Percentiles rank a stretch among this genome's conserved stretches.
These are phyloP conservation scores for Caradrina kadenii DNA, from an alignment of 2,888 invertebrate genomes.

Conservation along the genomic window DNA sequence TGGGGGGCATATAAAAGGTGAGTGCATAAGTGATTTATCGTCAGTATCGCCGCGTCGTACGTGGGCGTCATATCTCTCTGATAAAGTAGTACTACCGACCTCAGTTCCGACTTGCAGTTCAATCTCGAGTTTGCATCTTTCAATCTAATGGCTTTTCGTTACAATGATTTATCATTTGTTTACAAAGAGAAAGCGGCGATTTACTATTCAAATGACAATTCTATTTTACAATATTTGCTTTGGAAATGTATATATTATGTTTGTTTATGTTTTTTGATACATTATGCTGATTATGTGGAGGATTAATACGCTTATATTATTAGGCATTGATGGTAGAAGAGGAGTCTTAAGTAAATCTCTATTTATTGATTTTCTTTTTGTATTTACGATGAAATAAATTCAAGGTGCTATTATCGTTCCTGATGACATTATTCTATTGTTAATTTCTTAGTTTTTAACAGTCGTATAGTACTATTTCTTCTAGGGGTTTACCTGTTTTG, in stretches of 20 bases:
- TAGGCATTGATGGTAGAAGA: background rate
- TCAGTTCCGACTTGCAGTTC: conserved; percentile 68
- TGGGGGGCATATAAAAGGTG: conserved; percentile 67
- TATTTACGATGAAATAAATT: background rate
- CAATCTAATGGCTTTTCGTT: conserved; percentile 76
- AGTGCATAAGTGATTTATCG: conserved; percentile 71
- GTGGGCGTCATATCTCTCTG: conserved; percentile 72
- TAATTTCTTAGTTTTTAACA: too few species aligned
- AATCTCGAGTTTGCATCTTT: conserved; percentile 73
- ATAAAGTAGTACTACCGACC: conserved; percentile 69
- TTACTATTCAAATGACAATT: conserved; percentile 64
- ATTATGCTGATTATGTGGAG: conserved; percentile 12
- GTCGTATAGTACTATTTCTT: too few species aligned
- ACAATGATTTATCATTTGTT: conserved; percentile 79
- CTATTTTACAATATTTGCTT: conserved; percentile 63
- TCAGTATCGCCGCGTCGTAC: conserved; percentile 60
- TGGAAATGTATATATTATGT: conserved; percentile 54
- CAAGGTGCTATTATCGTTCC: too few species aligned
- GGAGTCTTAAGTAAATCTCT: conserved; percentile 23
- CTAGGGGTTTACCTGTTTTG: too few species aligned
- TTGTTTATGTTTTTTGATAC: conserved; percentile 39
- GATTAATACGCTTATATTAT: conserved; percentile 31
- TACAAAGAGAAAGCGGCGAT: conserved; percentile 73
- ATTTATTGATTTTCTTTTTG: conserved; percentile 16
- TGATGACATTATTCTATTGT: background rate